These are phyloP conservation scores for Escarpia spicata DNA, from an alignment of 2,888 invertebrate genomes.

Conservation along the genomic window DNA sequence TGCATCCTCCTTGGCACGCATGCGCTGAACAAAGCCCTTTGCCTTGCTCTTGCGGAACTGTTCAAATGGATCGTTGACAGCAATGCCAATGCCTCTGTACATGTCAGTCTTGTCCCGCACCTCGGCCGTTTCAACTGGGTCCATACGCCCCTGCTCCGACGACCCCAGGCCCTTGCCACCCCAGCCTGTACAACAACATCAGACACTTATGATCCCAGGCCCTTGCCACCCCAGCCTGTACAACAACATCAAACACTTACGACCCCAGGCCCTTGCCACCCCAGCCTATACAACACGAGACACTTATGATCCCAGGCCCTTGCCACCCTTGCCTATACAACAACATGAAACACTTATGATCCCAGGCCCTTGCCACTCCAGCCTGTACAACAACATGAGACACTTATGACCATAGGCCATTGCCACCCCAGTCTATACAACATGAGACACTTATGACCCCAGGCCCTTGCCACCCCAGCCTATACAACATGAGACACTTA, in stretches of 20 bases:
- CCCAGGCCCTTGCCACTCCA: constrained; percentile 98
- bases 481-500: constrained; percentile 30
- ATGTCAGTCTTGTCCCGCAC: constrained; percentile 87
- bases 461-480: constrained; percentile 96
- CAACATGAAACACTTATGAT: constrained; percentile 93
- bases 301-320: constrained; percentile 73
- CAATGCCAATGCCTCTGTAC: constrained; percentile 94
- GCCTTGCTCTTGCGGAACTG: constrained; percentile 84
- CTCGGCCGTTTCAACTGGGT: constrained; percentile 90
- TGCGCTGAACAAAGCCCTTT: constrained; percentile 61
- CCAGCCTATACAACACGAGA: constrained; percentile 74
- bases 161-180: constrained; percentile 94
- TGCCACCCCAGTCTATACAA: constrained; percentile 91
- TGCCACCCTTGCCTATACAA: constrained; percentile 90
- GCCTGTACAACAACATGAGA: constrained; percentile 63
- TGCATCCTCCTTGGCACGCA: constrained; percentile 55
- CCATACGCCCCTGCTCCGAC: constrained; percentile 93
- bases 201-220: constrained; percentile 69
- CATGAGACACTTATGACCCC: constrained; percentile 94
- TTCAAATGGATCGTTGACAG: constrained; percentile 89
- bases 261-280: constrained; percentile 94
- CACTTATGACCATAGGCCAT: constrained; percentile 73
- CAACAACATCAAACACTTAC: constrained; percentile 93
- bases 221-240: constrained; percentile 90
- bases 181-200: constrained; percentile 74